A percentile compares a stretch with the other conserved stretches of the same genome.
Evolutionary conservation across 2,797 vertebrate species (phyloP).

Genomic region (Anguilla anguilla): DNA sequence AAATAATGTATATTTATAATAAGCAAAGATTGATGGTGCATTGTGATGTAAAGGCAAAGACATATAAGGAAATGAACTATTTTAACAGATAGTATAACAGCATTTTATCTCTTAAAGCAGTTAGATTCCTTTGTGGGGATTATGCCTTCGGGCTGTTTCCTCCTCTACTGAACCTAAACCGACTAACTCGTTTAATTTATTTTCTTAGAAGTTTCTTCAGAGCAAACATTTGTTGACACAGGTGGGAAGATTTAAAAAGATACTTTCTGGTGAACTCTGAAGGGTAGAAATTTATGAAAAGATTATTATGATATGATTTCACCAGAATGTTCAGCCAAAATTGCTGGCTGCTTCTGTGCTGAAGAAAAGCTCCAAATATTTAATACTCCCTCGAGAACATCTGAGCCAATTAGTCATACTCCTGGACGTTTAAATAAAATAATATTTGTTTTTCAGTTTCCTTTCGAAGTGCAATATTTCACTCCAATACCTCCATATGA

Average conservation of each 20-base stretch:
- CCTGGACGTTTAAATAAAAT: background rate
- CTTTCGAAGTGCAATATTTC: background rate
- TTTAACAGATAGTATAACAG: background rate
- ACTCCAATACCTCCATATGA: background rate
- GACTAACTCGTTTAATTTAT: background rate
- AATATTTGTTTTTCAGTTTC: background rate
- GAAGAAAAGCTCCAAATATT: slow-evolving; percentile 8
- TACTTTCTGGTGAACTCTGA: background rate
- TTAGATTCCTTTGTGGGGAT: background rate
- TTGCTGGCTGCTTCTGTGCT: background rate
- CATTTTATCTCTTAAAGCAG: background rate
- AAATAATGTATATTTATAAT: background rate
- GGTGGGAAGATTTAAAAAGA: background rate
- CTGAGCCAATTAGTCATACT: background rate
- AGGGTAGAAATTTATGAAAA: background rate
- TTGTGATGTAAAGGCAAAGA: background rate
- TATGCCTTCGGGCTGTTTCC: background rate
- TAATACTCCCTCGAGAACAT: background rate
- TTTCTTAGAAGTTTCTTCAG: background rate
- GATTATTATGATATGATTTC: background rate
- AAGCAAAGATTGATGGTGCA: background rate
- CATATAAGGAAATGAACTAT: background rate
- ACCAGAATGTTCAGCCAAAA: background rate
- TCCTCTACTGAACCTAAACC: background rate
- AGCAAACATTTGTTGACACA: background rate